A percentile compares a stretch with the other conserved stretches of the same genome.
phyloP scores from a whole-genome alignment of 2,797 vertebrate genomes.

The Synaphobranchus kaupii region DNA sequence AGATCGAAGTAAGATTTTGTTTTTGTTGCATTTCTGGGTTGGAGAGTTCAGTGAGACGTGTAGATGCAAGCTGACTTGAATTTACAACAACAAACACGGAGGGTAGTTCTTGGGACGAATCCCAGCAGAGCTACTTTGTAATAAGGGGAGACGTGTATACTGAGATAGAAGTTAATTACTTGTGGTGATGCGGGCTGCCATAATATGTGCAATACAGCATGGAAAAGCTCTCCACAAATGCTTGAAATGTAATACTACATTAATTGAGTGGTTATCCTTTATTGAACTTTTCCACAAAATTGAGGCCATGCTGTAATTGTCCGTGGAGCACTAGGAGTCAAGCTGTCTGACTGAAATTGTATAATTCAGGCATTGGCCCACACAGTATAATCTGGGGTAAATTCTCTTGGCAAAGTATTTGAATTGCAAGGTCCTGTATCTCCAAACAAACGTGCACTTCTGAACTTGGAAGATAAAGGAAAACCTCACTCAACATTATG shows the following conservation, averaged over 20 bases:
- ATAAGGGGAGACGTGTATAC: slow-evolving; percentile 2
- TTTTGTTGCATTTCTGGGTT: not conserved
- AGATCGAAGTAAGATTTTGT: not conserved
- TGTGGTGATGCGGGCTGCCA: slow-evolving; percentile 5
- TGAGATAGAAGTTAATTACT: slow-evolving; percentile 15
- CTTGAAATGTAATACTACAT: slow-evolving; percentile 21
- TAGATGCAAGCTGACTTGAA: not conserved
- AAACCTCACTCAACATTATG: not conserved
- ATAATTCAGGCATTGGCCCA: not conserved
- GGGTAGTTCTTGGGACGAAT: not conserved
- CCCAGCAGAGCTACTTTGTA: slow-evolving; percentile 2
- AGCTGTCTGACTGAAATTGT: not conserved
- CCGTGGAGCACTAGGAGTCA: slow-evolving; percentile 1
- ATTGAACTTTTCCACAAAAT: slow-evolving; percentile 18
- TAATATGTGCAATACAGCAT: slow-evolving; percentile 15
- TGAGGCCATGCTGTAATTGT: slow-evolving; percentile 7
- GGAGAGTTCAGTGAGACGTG: not conserved
- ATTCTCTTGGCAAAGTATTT: not conserved
- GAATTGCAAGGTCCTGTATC: not conserved
- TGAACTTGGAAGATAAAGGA: not conserved
- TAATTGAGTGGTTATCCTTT: slow-evolving; percentile 20
- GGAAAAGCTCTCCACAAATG: not conserved
- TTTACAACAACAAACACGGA: not conserved
- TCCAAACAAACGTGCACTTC: slow-evolving; percentile 1
- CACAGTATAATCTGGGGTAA: not conserved